Percentiles rank a stretch among this genome's conserved stretches.
These are phyloP conservation scores for Zoanthus gigantus DNA, from an alignment of 92 coral and sea anemone genomes.

Conservation along the genomic window DNA sequence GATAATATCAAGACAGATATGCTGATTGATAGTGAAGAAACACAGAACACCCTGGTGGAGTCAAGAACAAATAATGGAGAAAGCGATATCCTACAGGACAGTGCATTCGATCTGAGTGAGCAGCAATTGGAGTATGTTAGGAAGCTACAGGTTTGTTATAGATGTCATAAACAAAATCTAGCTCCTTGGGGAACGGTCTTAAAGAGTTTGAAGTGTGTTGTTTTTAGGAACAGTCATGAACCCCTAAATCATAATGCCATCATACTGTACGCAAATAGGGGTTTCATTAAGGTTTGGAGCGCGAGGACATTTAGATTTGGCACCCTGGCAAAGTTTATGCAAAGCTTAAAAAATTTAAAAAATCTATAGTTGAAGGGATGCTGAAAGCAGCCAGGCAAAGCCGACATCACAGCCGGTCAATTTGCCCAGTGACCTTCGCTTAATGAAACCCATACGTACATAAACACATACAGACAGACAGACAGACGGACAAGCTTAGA, in stretches of 20 bases:
- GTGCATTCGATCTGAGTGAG: slow-evolving; percentile 43
- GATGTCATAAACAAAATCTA: not conserved
- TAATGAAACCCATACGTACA: too few species aligned
- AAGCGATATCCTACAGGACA: not conserved
- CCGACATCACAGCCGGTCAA: too few species aligned
- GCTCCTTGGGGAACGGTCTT: not conserved
- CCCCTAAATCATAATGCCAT: not conserved
- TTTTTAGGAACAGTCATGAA: not conserved
- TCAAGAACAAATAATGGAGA: not conserved
- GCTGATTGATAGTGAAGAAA: not conserved
- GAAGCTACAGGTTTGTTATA: slow-evolving; percentile 70
- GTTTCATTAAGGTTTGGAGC: too few species aligned
- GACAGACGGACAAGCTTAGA: too few species aligned
- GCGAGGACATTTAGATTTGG: too few species aligned
- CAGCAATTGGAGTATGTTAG: slow-evolving; percentile 70
- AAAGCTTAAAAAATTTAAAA: too few species aligned
- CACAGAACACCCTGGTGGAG: not conserved
- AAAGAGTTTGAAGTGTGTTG: not conserved
- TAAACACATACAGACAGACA: too few species aligned
- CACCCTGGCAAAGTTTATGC: too few species aligned
- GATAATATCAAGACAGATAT: not conserved
- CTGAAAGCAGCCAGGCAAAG: too few species aligned
- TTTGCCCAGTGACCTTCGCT: too few species aligned
- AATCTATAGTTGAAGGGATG: too few species aligned
- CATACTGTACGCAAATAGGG: too few species aligned